These are phyloP conservation scores for Acleris literana DNA, from an alignment of 2,888 invertebrate genomes.

Conservation along the genomic window DNA sequence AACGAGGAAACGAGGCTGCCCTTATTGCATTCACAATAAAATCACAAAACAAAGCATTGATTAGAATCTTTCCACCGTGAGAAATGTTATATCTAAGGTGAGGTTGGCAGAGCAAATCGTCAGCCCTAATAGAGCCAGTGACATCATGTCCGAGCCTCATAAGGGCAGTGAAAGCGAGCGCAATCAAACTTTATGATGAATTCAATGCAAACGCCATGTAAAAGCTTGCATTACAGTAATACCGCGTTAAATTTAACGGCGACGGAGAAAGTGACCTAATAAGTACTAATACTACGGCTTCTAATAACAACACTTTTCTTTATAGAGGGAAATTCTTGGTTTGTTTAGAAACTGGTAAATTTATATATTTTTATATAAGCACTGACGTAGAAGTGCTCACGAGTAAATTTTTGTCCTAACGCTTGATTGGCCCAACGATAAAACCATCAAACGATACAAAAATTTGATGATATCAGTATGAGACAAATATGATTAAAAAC, in stretches of 20 bases:
- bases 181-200: slow-evolving; percentile 65
- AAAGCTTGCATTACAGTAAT: slow-evolving; percentile 39
- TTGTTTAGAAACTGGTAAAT: no score
- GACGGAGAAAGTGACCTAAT: background rate
- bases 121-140: slow-evolving; percentile 55
- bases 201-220: slow-evolving; percentile 47
- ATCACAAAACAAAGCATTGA: slow-evolving; percentile 29
- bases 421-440: no score
- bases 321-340: no score
- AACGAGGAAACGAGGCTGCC: background rate
- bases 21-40: slow-evolving; percentile 25
- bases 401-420: no score
- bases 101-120: slow-evolving; percentile 58
- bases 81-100: slow-evolving; percentile 40
- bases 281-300: no score
- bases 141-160: slow-evolving; percentile 54
- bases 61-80: slow-evolving; percentile 38
- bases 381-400: no score
- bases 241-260: slow-evolving; percentile 30
- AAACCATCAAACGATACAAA: no score
- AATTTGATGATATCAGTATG: no score
- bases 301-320: no score
- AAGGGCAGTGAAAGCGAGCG: slow-evolving; percentile 63
- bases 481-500: no score
- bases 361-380: no score